phyloP scores from a whole-genome alignment of 2,797 vertebrate genomes.

The Tokudaia muenninki region DNA sequence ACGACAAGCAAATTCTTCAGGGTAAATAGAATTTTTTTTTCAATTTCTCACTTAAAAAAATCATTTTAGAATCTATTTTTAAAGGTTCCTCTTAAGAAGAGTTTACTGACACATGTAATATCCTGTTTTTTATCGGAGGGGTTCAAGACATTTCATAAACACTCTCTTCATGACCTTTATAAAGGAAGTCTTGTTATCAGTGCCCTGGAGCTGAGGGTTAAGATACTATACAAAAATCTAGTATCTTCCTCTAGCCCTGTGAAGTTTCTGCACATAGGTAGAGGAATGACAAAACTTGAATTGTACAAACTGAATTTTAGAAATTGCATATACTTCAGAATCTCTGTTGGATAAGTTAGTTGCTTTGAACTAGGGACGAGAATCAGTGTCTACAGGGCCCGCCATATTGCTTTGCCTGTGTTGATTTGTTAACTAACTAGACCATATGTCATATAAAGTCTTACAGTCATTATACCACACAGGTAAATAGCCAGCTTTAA shows the following conservation, averaged over 20 bases:
- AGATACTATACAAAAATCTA: background rate
- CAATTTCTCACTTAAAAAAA: slow-evolving; percentile 17
- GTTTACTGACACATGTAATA: background rate
- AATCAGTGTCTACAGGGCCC: background rate
- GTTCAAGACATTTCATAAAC: slow-evolving; percentile 55
- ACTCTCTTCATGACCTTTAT: background rate
- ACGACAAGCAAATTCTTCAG: slow-evolving; percentile 32
- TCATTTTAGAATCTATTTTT: slow-evolving; percentile 50
- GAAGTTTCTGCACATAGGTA: background rate
- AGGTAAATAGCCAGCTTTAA: slow-evolving; percentile 28
- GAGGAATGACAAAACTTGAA: background rate
- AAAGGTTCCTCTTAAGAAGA: slow-evolving; percentile 38
- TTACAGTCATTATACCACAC: background rate
- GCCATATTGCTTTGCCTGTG: background rate
- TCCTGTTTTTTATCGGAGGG: slow-evolving; percentile 19
- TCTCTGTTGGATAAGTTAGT: background rate
- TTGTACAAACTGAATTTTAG: background rate
- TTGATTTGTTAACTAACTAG: slow-evolving; percentile 44
- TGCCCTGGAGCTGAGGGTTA: background rate
- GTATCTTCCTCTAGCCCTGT: background rate
- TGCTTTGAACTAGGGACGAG: background rate
- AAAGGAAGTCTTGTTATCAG: background rate
- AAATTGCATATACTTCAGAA: background rate
- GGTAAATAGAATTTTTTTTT: background rate
- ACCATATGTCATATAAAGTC: background rate